Evolutionary conservation across 2,113 vertebrate genomes (phyloP).

Genomic region (Grus americana): DNA sequence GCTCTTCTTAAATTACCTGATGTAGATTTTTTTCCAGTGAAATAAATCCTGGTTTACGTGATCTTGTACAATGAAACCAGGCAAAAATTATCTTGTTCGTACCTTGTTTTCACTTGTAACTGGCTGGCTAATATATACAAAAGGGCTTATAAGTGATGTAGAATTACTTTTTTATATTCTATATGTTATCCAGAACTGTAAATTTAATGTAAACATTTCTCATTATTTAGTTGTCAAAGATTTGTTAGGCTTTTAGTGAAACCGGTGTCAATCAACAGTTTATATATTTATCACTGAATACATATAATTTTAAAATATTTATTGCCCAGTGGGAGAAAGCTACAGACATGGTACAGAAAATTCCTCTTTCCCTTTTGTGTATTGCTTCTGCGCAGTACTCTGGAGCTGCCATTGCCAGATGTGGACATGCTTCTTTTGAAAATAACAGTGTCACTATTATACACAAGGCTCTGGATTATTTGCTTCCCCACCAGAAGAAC

Average conservation of each 20-base stretch:
- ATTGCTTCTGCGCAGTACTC: slow-evolving; percentile 42
- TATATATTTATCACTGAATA: slow-evolving; percentile 60
- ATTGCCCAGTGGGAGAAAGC: slow-evolving; percentile 19
- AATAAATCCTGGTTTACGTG: neutral
- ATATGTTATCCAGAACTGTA: neutral
- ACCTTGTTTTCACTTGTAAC: neutral
- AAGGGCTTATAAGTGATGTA: neutral
- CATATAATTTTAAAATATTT: slow-evolving; percentile 47
- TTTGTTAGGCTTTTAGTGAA: neutral
- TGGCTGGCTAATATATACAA: neutral
- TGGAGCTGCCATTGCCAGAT: slow-evolving; percentile 68
- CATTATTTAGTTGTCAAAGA: neutral
- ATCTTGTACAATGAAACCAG: neutral
- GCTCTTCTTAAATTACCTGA: neutral
- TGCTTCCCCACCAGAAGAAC: slow-evolving; percentile 60
- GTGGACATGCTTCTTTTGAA: slow-evolving; percentile 76
- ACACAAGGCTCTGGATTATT: slow-evolving; percentile 59
- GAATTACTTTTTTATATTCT: neutral
- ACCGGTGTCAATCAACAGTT: slow-evolving; percentile 7
- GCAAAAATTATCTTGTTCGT: neutral
- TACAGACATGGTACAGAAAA: slow-evolving; percentile 16
- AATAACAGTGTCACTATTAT: slow-evolving; percentile 74
- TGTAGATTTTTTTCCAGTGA: neutral
- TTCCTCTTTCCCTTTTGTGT: slow-evolving; percentile 29
- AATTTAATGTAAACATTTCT: neutral